Evolutionary conservation across 2,113 vertebrate genomes (phyloP).

Genomic region (Sapajus apella): DNA sequence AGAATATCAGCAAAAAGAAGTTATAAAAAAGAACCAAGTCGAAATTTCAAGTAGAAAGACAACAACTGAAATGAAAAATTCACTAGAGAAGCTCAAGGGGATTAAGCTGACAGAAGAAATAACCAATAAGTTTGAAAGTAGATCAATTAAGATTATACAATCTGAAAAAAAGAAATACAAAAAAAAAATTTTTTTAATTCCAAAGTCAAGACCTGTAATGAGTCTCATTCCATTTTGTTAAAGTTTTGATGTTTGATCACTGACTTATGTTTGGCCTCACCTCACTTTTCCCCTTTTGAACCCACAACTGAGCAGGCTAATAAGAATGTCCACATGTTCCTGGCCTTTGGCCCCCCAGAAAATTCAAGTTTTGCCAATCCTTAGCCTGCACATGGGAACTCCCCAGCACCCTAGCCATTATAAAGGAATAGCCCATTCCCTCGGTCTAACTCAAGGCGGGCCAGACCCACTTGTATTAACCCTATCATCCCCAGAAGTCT

Average conservation of each 20-base stretch:
- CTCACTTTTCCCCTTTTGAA: not conserved
- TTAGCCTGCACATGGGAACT: not conserved
- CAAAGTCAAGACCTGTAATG: not conserved
- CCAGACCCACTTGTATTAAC: not conserved
- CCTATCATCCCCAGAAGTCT: not conserved
- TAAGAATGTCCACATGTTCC: not conserved
- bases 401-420: not conserved
- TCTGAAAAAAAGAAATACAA: not conserved
- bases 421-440: not conserved
- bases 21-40: not conserved
- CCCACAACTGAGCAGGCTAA: not conserved
- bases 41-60: conserved; percentile 15
- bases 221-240: not conserved
- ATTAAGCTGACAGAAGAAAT: not conserved
- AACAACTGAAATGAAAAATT: conserved; percentile 39
- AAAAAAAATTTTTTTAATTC: not conserved
- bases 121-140: not conserved
- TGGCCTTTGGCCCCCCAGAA: not conserved
- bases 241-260: not conserved
- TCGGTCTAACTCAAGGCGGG: not conserved
- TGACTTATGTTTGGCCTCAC: not conserved
- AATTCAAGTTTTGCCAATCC: not conserved
- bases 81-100: not conserved
- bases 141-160: not conserved
- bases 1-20: not conserved